phyloP scores from a whole-genome alignment of 2,797 vertebrate species.

The Carapus acus region DNA sequence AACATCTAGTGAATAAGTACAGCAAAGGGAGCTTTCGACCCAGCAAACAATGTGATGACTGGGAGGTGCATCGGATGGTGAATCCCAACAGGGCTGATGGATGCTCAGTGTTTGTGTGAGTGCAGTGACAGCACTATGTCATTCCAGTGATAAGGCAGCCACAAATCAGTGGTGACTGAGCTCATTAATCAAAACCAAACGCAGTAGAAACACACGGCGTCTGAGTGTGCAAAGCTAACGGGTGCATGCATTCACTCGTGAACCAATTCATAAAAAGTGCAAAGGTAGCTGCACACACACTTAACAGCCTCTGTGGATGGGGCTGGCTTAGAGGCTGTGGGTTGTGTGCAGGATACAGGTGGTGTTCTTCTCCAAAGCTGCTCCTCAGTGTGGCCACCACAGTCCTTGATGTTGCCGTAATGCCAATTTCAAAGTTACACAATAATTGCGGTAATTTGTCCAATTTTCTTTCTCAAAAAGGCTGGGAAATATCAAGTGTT shows the following conservation, averaged over 20 bases:
- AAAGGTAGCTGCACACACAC: background rate
- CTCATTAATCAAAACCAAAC: conserved; percentile 16
- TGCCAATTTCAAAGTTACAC: no score
- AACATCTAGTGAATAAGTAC: no score
- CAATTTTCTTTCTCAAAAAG: background rate
- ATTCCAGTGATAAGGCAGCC: conserved; percentile 1
- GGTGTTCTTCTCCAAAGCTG: no score
- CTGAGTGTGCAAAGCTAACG: conserved; percentile 1
- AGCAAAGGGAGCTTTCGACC: background rate
- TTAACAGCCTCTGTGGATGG: background rate
- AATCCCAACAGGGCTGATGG: conserved; percentile 23
- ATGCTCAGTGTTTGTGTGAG: conserved; percentile 29
- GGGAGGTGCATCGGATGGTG: conserved; percentile 19
- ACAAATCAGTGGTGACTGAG: conserved; percentile 25
- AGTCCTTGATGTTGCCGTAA: no score
- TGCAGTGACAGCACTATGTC: conserved; percentile 14
- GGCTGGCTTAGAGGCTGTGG: background rate
- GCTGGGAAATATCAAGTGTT: background rate
- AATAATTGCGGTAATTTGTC: background rate
- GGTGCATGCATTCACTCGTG: background rate
- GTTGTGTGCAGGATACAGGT: no score
- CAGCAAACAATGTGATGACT: background rate
- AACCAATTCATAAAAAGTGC: background rate
- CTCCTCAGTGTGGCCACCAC: no score
- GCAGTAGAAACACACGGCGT: conserved; percentile 13